Evolutionary conservation across 1,140 invertebrate genomes (phyloP).

Genomic region (Leptinotarsa lineolata): DNA sequence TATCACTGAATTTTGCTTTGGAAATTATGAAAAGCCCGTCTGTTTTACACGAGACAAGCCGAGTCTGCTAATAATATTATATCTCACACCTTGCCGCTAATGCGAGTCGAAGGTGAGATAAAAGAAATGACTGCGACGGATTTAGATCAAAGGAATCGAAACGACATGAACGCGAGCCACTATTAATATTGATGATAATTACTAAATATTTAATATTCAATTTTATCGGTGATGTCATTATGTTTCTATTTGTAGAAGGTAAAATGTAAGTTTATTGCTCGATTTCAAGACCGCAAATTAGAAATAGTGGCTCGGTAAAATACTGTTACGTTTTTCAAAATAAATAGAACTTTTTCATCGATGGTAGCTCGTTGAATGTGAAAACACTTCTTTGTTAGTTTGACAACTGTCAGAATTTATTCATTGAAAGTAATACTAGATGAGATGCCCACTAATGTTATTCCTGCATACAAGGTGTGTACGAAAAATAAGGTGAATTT

Average conservation of each 20-base stretch:
- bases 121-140: conserved; percentile 7
- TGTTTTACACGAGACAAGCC: not conserved
- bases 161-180: not conserved
- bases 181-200: not conserved
- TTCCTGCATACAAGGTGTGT: too few relatives aligned
- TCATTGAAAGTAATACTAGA: too few relatives aligned
- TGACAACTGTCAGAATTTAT: too few relatives aligned
- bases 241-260: not conserved
- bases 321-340: too few relatives aligned
- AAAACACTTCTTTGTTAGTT: too few relatives aligned
- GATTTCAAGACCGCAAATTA: too few relatives aligned
- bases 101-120: not conserved
- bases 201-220: not conserved
- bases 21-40: conserved; percentile 3
- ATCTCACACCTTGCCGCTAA: conserved; percentile 11
- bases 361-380: too few relatives aligned
- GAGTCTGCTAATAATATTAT: conserved; percentile 22
- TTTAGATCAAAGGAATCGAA: conserved; percentile 22
- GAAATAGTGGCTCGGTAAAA: too few relatives aligned
- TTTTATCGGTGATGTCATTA: not conserved
- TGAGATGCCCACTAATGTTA: too few relatives aligned
- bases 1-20: conserved; percentile 12
- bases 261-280: not conserved
- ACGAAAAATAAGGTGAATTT: too few relatives aligned
- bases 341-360: too few relatives aligned